A percentile compares a stretch with the other conserved stretches of the same genome.
phyloP scores from a whole-genome alignment of 2,888 invertebrate genomes.

The Drosophila percnosoma region DNA sequence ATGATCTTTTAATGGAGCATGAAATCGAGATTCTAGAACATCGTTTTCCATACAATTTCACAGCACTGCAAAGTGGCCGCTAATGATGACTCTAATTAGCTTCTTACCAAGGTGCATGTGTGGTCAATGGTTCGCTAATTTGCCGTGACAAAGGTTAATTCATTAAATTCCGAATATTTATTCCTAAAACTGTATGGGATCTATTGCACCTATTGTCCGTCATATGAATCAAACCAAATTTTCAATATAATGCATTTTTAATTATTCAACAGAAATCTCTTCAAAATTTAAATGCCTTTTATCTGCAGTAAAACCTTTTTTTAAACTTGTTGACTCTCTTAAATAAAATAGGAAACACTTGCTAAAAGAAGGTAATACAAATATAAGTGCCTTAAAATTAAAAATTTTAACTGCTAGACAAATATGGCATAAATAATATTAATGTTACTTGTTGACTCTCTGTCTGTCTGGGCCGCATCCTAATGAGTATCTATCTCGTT shows the following conservation, averaged over 20 bases:
- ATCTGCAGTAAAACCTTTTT: not conserved
- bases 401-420: not conserved
- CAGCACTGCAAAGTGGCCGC: slow-evolving; percentile 59
- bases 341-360: not conserved
- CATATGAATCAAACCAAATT: not conserved
- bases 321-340: too few species aligned
- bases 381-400: not conserved
- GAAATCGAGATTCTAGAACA: slow-evolving; percentile 58
- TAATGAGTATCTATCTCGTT: slow-evolving; percentile 7
- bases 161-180: slow-evolving; percentile 3
- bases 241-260: not conserved
- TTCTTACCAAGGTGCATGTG: slow-evolving; percentile 50
- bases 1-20: slow-evolving; percentile 75
- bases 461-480: slow-evolving; percentile 14
- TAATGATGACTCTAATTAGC: slow-evolving; percentile 71
- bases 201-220: not conserved
- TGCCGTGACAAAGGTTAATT: slow-evolving; percentile 68
- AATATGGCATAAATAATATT: not conserved
- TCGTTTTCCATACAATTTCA: slow-evolving; percentile 49
- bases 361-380: not conserved
- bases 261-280: not conserved
- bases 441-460: not conserved
- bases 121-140: slow-evolving; percentile 64
- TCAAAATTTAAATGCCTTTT: not conserved
- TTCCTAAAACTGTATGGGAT: not conserved